Evolutionary conservation across 2,888 invertebrate species (phyloP), one percentile per base, ranked within the genome.

Genomic region (Tricholauxania praeusta): DNA sequence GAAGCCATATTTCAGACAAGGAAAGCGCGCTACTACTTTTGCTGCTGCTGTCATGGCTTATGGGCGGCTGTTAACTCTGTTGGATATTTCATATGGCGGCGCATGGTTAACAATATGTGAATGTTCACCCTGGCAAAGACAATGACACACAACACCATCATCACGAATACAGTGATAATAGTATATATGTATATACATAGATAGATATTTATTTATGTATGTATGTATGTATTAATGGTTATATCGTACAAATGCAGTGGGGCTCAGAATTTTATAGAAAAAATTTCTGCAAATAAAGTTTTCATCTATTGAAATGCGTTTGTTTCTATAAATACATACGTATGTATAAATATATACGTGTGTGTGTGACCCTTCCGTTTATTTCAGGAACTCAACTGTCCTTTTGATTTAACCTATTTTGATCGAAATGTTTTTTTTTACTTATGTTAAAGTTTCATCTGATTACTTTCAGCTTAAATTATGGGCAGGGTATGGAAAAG

Each of bases 1-100:
- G 63, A 65, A 28, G 66, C 47, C 66, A 53, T 53, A 39, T 66
- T 66, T 63, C 17, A 17, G 53, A 19, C 39, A 10, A 64, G 15
- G 28, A 51, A 65, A 55, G 39, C n/a, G 17, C 32, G 57, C 57
- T 22, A 57, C 28, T 52, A 32, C 28, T 52, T 28, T 12, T 53
- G 65, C 28, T 32, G 65, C 28, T 52, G 53, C 15, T 39, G 39
- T 39, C 39, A 39, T 39, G 39, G 39, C 52, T 17, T 14, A 47
- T 32, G 32, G 39, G 28, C 17, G 15, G 32, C 28, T 66, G 53
- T 47, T 63, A 14, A 28, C 28, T 47, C 14, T 6, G 39, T 10
- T 39, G 10, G 10, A 39, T 39, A 10, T 39, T 39, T 39, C 39
- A 39, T 39, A 39, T 39, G 39, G 39, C 7, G 49, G 48, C 17